Conservation (phyloP, 2,797 vertebrate species). For the Peromyscus aztecus region DNA sequence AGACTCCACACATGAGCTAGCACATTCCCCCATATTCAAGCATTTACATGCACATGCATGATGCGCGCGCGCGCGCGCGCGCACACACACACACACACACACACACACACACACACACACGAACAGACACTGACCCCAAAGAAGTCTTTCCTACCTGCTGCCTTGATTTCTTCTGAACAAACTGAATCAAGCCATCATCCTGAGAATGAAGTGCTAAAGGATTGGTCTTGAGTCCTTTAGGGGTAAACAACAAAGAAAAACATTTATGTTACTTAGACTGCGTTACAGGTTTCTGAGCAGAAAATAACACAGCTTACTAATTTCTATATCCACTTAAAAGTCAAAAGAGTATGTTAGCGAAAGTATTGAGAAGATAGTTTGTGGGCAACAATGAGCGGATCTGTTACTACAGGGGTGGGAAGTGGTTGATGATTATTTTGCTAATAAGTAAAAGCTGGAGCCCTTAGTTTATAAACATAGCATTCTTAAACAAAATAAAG, state of each 20-base stretch:
- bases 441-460: not conserved
- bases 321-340: not conserved
- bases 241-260: constrained; percentile 23
- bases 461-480: constrained; percentile 42
- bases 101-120: not conserved
- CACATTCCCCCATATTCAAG: not conserved
- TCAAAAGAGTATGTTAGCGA: not conserved
- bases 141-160: not conserved
- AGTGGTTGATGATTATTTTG: constrained; percentile 21
- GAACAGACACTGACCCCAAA: not conserved
- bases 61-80: too few species aligned
- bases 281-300: not conserved
- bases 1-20: not conserved
- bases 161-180: not conserved
- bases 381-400: not conserved
- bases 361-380: not conserved
- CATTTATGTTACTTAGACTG: not conserved
- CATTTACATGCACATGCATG: not conserved
- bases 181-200: not conserved
- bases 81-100: not conserved
- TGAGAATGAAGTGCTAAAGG: not conserved
- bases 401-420: not conserved
- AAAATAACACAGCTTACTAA: not conserved
- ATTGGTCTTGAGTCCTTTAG: not conserved
- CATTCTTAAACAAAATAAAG: not conserved